These are phyloP conservation scores for Clivina fossor DNA, from an alignment of 2,888 invertebrate species.

Conservation along the genomic window DNA sequence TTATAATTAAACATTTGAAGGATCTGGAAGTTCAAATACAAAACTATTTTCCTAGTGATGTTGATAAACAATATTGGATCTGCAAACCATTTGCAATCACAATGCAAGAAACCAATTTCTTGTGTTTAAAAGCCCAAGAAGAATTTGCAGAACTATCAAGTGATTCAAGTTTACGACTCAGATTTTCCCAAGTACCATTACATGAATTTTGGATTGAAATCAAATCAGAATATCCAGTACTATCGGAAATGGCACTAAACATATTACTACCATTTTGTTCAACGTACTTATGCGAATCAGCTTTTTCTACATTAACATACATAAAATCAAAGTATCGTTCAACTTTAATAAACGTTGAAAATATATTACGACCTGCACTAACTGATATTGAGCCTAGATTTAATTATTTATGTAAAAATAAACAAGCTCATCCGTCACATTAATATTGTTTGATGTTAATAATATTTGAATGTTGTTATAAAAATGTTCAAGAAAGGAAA, in stretches of 20 bases:
- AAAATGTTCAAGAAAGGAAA: no score
- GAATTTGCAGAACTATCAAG: constrained; percentile 38
- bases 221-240: constrained; percentile 37
- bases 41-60: constrained; percentile 36
- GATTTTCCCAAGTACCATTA: constrained; percentile 35
- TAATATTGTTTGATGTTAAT: constrained; percentile 29
- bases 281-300: constrained; percentile 37
- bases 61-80: constrained; percentile 36
- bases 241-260: constrained; percentile 37
- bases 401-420: constrained; percentile 40
- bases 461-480: no score
- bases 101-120: constrained; percentile 34
- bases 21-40: constrained; percentile 36
- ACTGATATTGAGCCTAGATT: constrained; percentile 39
- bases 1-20: constrained; percentile 37
- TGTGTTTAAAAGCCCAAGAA: constrained; percentile 34
- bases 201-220: constrained; percentile 37
- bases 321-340: constrained; percentile 39
- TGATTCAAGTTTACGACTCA: constrained; percentile 35
- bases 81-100: constrained; percentile 36
- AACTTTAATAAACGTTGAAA: constrained; percentile 37
- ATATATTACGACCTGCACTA: constrained; percentile 38
- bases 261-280: constrained; percentile 36
- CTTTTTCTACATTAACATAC: constrained; percentile 37
- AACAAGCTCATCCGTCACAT: constrained; percentile 35